A percentile compares a stretch with the other conserved stretches of the same genome.
Conservation (phyloP, 2,113 vertebrate genomes). For the Sigmodon hispidus region DNA sequence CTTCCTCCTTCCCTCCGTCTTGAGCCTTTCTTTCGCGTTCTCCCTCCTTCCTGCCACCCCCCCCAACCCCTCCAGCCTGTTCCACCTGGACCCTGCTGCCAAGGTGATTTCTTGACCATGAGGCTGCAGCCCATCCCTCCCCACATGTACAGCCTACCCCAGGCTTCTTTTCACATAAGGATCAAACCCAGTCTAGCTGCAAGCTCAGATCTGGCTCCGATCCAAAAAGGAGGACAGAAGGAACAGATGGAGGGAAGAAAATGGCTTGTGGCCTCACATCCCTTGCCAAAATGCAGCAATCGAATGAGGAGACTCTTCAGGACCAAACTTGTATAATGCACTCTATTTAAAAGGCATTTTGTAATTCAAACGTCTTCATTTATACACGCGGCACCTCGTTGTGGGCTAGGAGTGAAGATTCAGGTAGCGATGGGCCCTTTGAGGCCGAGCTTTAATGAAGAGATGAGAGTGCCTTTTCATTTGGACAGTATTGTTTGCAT, state of each 20-base stretch:
- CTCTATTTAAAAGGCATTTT: slow-evolving; percentile 62
- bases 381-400: slow-evolving; percentile 56
- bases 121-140: neutral
- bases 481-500: slow-evolving; percentile 71
- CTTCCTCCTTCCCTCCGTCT: rapidly evolving
- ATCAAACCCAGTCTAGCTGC: neutral
- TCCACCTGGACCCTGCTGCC: neutral
- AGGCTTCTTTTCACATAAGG: neutral
- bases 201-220: neutral
- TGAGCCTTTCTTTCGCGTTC: neutral
- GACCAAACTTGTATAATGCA: neutral
- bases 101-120: neutral
- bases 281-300: slow-evolving; percentile 23
- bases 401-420: slow-evolving; percentile 46
- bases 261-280: neutral
- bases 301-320: slow-evolving; percentile 9
- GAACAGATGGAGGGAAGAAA: neutral
- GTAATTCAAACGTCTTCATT: slow-evolving; percentile 70
- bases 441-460: slow-evolving; percentile 75
- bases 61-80: neutral
- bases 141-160: neutral
- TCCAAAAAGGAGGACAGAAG: neutral
- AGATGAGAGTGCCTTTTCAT: slow-evolving; percentile 72
- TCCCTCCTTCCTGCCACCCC: neutral
- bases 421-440: slow-evolving; percentile 67